These are phyloP conservation scores for Ia io DNA, from an alignment of 2,113 vertebrate species.

Conservation along the genomic window DNA sequence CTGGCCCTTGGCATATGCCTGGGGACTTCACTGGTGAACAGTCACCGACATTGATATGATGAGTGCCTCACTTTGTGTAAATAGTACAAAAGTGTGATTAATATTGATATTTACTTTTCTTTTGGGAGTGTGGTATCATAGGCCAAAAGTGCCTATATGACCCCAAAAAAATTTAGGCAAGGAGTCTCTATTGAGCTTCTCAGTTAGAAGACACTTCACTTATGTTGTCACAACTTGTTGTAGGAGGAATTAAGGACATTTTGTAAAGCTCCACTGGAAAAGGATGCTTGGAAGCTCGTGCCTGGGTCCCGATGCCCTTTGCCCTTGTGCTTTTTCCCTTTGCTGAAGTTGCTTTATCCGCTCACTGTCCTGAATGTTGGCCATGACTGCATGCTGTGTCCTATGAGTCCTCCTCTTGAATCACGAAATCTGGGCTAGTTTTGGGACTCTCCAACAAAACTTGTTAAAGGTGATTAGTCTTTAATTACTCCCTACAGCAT, in stretches of 20 bases:
- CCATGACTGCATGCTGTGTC: neutral
- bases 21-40: neutral
- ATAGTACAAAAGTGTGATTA: neutral
- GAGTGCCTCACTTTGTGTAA: neutral
- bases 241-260: neutral
- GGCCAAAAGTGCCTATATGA: neutral
- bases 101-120: neutral
- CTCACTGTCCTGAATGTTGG: neutral
- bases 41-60: neutral
- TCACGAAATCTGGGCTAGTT: neutral
- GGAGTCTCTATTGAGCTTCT: neutral
- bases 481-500: neutral
- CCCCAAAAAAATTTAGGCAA: neutral
- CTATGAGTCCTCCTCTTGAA: neutral
- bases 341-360: neutral
- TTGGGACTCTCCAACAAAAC: neutral
- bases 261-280: neutral
- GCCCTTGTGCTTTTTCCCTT: neutral
- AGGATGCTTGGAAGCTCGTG: neutral
- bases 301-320: neutral
- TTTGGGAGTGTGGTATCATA: neutral
- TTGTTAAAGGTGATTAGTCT: neutral
- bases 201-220: neutral
- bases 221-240: neutral
- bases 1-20: neutral